Conservation (phyloP, 1,140 invertebrate species). For the Cyrtorhinus lividipennis region DNA sequence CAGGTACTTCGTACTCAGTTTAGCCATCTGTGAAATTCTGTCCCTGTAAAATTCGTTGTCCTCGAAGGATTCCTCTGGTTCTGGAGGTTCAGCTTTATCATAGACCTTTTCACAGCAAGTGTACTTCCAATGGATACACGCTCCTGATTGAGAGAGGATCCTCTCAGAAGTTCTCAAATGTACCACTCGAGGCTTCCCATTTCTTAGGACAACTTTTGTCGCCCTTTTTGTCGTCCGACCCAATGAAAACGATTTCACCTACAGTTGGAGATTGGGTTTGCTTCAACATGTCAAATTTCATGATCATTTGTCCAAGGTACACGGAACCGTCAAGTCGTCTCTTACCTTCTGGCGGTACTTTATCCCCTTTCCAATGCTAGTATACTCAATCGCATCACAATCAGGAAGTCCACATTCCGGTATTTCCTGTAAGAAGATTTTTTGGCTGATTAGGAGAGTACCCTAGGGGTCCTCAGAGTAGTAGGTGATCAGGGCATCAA, state of each 20-base stretch:
- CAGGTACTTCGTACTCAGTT: no score
- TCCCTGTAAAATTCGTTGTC: no score
- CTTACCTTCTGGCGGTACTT: conserved; percentile 8
- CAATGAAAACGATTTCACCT: conserved; percentile 25
- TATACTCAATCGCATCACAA: conserved; percentile 4
- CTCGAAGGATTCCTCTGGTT: no score
- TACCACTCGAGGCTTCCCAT: conserved; percentile 22
- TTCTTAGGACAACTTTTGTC: conserved; percentile 23
- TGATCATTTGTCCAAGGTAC: conserved; percentile 16
- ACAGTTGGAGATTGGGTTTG: background rate
- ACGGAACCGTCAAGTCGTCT: conserved; percentile 11
- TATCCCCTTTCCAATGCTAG: conserved; percentile 1
- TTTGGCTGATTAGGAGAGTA: conserved; percentile 18
- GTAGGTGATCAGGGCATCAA: conserved; percentile 27
- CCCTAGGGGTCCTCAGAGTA: conserved; percentile 25
- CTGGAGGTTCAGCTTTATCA: no score
- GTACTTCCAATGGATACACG: conserved; percentile 14
- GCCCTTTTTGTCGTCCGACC: conserved; percentile 24
- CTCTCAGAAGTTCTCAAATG: conserved; percentile 22
- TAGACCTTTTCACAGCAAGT: no score
- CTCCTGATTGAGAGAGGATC: conserved; percentile 11
- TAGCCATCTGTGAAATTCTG: no score
- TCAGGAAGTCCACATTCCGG: conserved; percentile 23
- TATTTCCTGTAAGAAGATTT: conserved; percentile 27
- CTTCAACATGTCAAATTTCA: background rate